phyloP scores from a whole-genome alignment of 2,888 invertebrate species.

The Parascotia fuliginaria region DNA sequence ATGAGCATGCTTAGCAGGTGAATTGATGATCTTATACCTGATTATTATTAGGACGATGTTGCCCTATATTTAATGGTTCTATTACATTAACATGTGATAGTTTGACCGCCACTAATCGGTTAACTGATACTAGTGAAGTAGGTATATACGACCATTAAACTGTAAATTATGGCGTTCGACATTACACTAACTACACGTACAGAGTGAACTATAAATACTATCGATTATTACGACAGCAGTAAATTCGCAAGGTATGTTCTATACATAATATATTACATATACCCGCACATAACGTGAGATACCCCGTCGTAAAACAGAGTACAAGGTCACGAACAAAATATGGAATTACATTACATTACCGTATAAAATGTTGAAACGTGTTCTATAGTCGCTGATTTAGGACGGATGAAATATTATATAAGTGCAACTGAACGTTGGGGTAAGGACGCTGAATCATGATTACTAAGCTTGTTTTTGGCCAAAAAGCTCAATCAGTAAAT shows the following conservation, averaged over 20 bases:
- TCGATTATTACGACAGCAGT: too few relatives aligned
- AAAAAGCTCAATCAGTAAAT: neutral
- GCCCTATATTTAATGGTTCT: too few relatives aligned
- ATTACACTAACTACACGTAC: too few relatives aligned
- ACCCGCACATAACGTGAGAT: constrained; percentile 2
- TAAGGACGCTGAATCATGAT: constrained; percentile 7
- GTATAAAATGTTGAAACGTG: constrained; percentile 35
- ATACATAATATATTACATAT: neutral
- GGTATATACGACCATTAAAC: too few relatives aligned
- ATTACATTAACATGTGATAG: too few relatives aligned
- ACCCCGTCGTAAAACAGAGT: constrained; percentile 32
- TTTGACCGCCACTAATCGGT: too few relatives aligned
- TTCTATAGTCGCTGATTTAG: constrained; percentile 26
- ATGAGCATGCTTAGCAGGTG: too few relatives aligned
- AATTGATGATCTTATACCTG: too few relatives aligned
- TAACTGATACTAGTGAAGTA: too few relatives aligned
- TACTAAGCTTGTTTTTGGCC: constrained; percentile 2
- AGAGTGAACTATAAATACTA: too few relatives aligned
- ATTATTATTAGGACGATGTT: too few relatives aligned
- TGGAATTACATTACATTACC: constrained; percentile 43
- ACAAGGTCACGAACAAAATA: constrained; percentile 39
- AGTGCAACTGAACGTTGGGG: constrained; percentile 13
- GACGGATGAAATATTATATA: constrained; percentile 11
- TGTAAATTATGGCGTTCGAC: too few relatives aligned
- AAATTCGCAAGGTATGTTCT: neutral